phyloP scores from a whole-genome alignment of 2,888 invertebrate species.

The Drosophila trichaetosa region DNA sequence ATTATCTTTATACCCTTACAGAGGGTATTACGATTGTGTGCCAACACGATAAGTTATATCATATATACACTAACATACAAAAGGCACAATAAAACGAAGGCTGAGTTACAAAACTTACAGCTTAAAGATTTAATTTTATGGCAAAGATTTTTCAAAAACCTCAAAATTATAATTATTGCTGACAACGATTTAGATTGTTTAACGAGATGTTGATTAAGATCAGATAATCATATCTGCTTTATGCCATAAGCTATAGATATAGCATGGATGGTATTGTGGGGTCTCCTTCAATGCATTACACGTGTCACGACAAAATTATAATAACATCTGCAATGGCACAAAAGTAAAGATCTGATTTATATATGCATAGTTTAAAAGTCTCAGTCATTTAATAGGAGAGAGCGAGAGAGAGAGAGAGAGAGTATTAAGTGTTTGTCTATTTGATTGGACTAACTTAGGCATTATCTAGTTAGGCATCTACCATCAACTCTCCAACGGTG shows the following conservation, averaged over 20 bases:
- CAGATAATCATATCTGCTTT: background rate
- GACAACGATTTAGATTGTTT: background rate
- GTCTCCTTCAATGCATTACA: background rate
- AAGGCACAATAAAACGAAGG: background rate
- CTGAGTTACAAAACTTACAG: background rate
- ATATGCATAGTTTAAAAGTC: background rate
- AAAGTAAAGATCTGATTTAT: background rate
- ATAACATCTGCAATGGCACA: background rate
- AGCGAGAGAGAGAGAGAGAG: no score
- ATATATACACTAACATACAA: background rate
- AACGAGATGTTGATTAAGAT: background rate
- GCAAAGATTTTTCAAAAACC: background rate
- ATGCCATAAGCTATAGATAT: background rate
- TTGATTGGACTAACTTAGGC: background rate
- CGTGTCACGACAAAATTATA: background rate
- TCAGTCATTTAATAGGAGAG: background rate
- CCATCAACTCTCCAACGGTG: background rate
- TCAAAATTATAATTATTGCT: background rate
- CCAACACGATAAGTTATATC: background rate
- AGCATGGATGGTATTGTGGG: background rate
- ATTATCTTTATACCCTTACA: background rate
- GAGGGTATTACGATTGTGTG: slow-evolving; percentile 2
- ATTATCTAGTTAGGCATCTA: background rate
- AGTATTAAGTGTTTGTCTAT: background rate
- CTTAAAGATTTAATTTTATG: background rate